Evolutionary conservation across 2,888 invertebrate genomes (phyloP).

Genomic region (Hartigia nigra): DNA sequence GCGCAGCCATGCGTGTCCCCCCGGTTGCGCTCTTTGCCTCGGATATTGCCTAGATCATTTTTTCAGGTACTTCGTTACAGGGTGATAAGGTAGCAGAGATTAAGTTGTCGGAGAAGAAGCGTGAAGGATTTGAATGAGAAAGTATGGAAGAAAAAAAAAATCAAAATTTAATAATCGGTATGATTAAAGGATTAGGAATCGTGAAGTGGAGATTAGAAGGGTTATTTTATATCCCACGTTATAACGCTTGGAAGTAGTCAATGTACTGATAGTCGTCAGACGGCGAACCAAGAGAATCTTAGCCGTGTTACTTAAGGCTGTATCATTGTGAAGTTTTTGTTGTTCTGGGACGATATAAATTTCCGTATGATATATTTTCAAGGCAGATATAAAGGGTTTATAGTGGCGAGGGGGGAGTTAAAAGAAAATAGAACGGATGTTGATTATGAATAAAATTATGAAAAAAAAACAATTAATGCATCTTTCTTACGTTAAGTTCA

Average conservation of each 20-base stretch:
- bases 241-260: neutral
- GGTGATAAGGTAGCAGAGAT: neutral
- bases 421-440: neutral
- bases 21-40: neutral
- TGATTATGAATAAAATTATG: neutral
- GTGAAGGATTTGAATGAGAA: neutral
- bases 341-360: neutral
- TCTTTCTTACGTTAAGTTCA: neutral
- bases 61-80: neutral
- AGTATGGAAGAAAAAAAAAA: neutral
- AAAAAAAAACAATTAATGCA: neutral
- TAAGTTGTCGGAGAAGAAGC: neutral
- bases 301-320: neutral
- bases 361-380: neutral
- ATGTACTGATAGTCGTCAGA: neutral
- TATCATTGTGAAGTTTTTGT: neutral
- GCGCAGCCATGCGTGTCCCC: neutral
- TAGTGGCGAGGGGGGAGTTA: too few relatives aligned
- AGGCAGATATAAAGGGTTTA: neutral
- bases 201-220: neutral
- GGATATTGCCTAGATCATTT: neutral
- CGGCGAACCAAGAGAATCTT: neutral
- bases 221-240: neutral
- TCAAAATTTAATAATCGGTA: neutral
- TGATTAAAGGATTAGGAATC: neutral